A percentile compares a stretch with the other conserved stretches of the same genome.
Conservation (phyloP, 1,140 invertebrate genomes). For the Drosophila triauraria region DNA sequence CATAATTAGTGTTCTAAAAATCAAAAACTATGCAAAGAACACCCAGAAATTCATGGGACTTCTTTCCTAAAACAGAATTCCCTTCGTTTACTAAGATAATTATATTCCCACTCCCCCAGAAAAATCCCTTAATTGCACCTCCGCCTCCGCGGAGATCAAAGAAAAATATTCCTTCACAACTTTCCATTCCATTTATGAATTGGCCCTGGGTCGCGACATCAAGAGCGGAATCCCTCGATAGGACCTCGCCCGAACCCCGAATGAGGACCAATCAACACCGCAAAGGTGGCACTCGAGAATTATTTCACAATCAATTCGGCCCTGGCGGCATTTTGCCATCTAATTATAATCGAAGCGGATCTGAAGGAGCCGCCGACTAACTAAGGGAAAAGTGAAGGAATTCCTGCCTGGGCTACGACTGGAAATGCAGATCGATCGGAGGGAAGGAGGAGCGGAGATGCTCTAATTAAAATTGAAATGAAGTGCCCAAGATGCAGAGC, state of each 20-base stretch:
- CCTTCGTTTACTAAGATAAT: not conserved
- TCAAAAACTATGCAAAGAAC: not conserved
- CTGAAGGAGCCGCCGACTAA: constrained; percentile 50
- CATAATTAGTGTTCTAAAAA: not conserved
- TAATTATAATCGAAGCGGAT: constrained; percentile 71
- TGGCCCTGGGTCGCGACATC: constrained; percentile 4
- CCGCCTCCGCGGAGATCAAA: constrained; percentile 19
- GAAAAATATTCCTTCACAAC: not conserved
- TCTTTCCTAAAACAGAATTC: too few species aligned
- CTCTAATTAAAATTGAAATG: constrained; percentile 83
- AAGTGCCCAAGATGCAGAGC: constrained; percentile 62
- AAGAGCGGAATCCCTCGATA: constrained; percentile 22
- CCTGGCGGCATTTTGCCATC: constrained; percentile 80
- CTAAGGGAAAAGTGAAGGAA: constrained; percentile 43
- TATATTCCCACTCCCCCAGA: not conserved
- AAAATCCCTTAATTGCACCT: not conserved
- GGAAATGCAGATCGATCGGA: constrained; percentile 54
- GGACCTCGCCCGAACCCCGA: constrained; percentile 28
- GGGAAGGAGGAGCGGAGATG: constrained; percentile 18
- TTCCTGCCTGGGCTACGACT: constrained; percentile 18
- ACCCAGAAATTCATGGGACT: too few species aligned
- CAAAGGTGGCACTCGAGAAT: constrained; percentile 76
- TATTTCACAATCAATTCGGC: constrained; percentile 77
- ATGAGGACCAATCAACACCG: constrained; percentile 65
- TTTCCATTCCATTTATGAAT: constrained; percentile 27